Evolutionary conservation across 2,797 vertebrate genomes (phyloP).

Genomic region (Ceyx erithaca): DNA sequence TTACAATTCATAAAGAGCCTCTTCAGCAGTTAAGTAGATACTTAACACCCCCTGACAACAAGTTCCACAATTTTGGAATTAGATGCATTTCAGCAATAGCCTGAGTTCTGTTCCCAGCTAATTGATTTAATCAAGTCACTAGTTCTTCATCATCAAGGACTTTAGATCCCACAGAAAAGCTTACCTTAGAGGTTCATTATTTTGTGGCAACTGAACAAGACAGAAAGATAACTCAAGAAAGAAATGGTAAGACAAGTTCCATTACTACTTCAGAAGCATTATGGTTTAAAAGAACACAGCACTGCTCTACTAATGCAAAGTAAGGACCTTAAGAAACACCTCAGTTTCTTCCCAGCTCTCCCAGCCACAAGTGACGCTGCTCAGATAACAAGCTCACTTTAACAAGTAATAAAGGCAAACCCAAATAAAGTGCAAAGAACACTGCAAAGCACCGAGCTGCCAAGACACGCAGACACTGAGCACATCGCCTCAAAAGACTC

Average conservation of each 20-base stretch:
- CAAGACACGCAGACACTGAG: background rate
- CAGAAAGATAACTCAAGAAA: background rate
- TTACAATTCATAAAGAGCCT: background rate
- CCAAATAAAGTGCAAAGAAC: fast-evolving
- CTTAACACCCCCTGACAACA: background rate
- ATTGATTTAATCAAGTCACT: background rate
- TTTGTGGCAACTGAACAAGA: background rate
- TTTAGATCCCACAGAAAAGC: background rate
- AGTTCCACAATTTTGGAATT: background rate
- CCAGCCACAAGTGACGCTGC: background rate
- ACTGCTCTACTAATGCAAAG: fast-evolving
- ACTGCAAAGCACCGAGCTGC: background rate
- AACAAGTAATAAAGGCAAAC: background rate
- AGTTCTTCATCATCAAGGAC: background rate
- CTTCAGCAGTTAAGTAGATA: background rate
- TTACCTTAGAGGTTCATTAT: background rate
- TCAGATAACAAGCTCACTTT: background rate
- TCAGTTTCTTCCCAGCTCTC: background rate
- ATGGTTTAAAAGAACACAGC: background rate
- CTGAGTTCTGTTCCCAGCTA: background rate
- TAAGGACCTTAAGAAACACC: fast-evolving
- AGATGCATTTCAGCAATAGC: background rate
- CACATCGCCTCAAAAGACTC: fast-evolving
- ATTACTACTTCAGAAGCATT: background rate
- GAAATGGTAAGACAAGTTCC: background rate